Evolutionary conservation across 2,113 vertebrate genomes (phyloP), one percentile per base, ranked within the genome.

Genomic region (Clarias batrachus): DNA sequence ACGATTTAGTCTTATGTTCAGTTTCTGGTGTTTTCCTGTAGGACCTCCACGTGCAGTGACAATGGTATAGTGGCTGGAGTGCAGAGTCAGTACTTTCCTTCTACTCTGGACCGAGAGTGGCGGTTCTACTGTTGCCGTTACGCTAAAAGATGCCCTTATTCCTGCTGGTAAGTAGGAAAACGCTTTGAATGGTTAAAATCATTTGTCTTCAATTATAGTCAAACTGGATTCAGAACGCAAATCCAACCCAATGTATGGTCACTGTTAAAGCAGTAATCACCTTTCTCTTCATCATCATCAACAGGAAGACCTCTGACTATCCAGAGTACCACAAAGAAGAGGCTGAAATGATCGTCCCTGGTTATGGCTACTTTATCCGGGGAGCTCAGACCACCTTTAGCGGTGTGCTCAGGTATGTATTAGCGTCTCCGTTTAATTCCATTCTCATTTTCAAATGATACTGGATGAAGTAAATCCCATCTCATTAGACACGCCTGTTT

Each of bases 81-180:
- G 85, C 97, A 99, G 89, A 99, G 97, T 85, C 96, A 97, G 89
- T 99, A 99, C 92, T 99, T 99, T 80, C 96, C 97, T 33, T 95
- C 96, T 0, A 96, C 98, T 86, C 95, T 99, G 85, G 98, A 99
- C 89, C 95, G 98, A 0, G 98, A 99, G 87, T 99, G 98, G 98
- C 97, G 97, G 82, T 99, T 99, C 89, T 99, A 97, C 93, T 99
- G 98, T 92, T 99, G 98, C 89, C 96, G 96, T 56, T 99, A 97
- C 1, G 95, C 94, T 89, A 95, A 94, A 89, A 95, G 96, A 37
- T 99, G 98, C 74, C 97, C 97, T 0, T 99, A 99, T 85, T 96
- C 96, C 71, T 99, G 98, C 95, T 97, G 97, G 98, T 99, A 93
- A 90, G 97, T 94, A 41, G 17, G 14, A 30, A 60, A 21, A 80